Evolutionary conservation across 2,888 invertebrate genomes (phyloP).

Genomic region (Drosophila leonis): DNA sequence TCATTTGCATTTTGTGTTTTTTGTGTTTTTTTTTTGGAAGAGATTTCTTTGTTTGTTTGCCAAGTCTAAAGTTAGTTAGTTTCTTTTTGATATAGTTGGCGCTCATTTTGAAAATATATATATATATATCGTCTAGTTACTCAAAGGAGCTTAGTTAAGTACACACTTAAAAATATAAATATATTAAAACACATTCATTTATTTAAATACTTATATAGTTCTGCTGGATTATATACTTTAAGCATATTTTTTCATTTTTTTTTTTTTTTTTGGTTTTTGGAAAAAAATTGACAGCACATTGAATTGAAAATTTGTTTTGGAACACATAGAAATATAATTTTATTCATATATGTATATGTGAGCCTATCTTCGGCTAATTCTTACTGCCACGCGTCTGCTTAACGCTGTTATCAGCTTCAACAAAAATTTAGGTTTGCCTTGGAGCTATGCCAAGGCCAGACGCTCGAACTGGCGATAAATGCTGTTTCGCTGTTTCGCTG

Average conservation of each 20-base stretch:
- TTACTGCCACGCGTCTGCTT: conserved; percentile 12
- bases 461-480: conserved; percentile 37
- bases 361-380: conserved; percentile 1
- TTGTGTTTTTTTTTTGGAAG: conserved; percentile 65
- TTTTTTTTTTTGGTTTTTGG: conserved; percentile 24
- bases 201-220: conserved; percentile 28
- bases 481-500: neutral
- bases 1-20: conserved; percentile 52
- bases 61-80: conserved; percentile 28
- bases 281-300: conserved; percentile 67
- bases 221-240: conserved; percentile 28
- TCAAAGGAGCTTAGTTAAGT: conserved; percentile 48
- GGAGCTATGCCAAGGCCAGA: conserved; percentile 47
- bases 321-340: conserved; percentile 60
- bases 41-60: conserved; percentile 46
- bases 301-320: conserved; percentile 48
- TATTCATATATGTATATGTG: conserved; percentile 17
- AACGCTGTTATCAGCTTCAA: conserved; percentile 38
- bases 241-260: conserved; percentile 21
- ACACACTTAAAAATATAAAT: conserved; percentile 39
- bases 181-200: conserved; percentile 48
- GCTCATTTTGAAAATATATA: conserved; percentile 37
- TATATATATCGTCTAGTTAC: conserved; percentile 35
- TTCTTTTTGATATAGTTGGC: conserved; percentile 29
- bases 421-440: conserved; percentile 28